Base-by-base conservation (phyloP, 2,797 vertebrate species). In the Hoplostethus atlanticus region DNA sequence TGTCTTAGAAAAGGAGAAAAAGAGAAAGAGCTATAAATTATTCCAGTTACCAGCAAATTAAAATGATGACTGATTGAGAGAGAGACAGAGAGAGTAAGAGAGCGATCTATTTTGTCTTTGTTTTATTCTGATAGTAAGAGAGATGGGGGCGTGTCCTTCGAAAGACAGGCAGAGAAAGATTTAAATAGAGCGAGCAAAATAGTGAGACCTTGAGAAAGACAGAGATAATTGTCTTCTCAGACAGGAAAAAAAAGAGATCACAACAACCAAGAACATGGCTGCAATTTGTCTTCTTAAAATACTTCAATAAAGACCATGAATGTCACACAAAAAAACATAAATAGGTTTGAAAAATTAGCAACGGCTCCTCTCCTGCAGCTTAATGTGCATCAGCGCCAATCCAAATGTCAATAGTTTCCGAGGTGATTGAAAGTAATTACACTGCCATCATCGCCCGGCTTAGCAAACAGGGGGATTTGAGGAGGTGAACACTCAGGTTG, bases 401-500 rank as follows among this genome's bases (percentile, higher is more conserved):
- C 50, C 56, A 10, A 62, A 74, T 50, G 64, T 30, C 64, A 74
- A 46, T 16, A 44, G 55, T 17, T 52, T 73, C 38, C 5, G 25
- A 36, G 40, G 51, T 12, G 64, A 61, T 61, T 67, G 30, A n/a
- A 54, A 58, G 38, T 47, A 46, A 69, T 58, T 56, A 64, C 59
- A 13, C 6, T 38, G 47, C 1, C 54, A 38, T 69, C 36, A 54
- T 47, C 46, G 48, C 31, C 40, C 8, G n/a, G 56, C n/a, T 74
- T 60, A 55, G 57, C 50, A 67, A 40, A 62, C 57, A 25, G 31
- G 25, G 25, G 36, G 36, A 38, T 54, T 62, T 57, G 51, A 28
- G 6, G 36, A 51, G 31, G n/a, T 28, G 28, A 44, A 44, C 21
- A 44, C 68, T 36, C 34, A 13, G 52, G 17, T 30, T 46, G 17